These are phyloP conservation scores for Peromyscus attwateri DNA, from an alignment of 2,797 vertebrate genomes.

Conservation along the genomic window DNA sequence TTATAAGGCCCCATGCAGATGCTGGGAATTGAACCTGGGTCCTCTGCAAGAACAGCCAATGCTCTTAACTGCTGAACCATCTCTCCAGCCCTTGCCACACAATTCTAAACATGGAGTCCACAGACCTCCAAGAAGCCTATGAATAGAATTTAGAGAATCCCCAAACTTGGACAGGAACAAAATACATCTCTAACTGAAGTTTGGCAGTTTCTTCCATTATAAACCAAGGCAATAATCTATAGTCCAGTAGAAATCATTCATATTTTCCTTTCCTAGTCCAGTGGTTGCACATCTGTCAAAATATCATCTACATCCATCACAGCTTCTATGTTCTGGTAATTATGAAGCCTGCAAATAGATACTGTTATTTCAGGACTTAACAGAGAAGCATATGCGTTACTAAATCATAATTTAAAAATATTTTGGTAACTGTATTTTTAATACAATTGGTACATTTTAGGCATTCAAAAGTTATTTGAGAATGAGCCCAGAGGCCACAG, in stretches of 20 bases:
- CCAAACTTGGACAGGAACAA: constrained; percentile 40
- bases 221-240: neutral
- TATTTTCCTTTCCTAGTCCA: constrained; percentile 28
- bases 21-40: neutral
- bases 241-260: constrained; percentile 28
- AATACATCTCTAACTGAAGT: neutral
- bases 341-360: constrained; percentile 29
- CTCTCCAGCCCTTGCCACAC: neutral
- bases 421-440: constrained; percentile 31
- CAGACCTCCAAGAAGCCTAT: neutral
- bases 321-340: constrained; percentile 30
- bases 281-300: constrained; percentile 37
- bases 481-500: constrained; percentile 14
- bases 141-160: constrained; percentile 39
- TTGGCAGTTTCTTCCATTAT: constrained; percentile 5
- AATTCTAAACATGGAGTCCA: constrained; percentile 5
- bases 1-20: neutral
- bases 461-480: constrained; percentile 58
- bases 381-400: constrained; percentile 6
- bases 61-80: neutral
- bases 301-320: constrained; percentile 40
- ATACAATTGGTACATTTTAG: constrained; percentile 22
- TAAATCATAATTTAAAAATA: constrained; percentile 44
- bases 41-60: neutral
- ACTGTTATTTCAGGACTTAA: constrained; percentile 52